Base-by-base conservation (phyloP, 1,140 invertebrate species). In the Tetramorium alpestre region DNA sequence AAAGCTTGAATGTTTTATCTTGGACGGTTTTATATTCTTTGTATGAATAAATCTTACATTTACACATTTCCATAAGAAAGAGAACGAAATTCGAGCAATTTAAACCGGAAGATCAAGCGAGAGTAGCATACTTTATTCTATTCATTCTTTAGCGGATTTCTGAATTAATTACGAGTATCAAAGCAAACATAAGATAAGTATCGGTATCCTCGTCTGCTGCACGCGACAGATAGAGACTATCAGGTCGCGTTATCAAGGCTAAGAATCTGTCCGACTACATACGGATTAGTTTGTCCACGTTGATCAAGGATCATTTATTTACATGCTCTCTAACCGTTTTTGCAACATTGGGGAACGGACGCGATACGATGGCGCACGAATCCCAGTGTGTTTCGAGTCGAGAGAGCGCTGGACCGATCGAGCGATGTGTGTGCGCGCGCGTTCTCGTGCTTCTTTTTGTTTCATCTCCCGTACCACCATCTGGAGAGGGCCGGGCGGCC, bases 401-500 rank as follows among this genome's bases (percentile, higher is more conserved):
- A 22, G 28, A 49, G 64, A 73, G 22, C 16, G 33, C 38, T 38
- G 25, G 25, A 41, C 33, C 54, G 69, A 82, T 38, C 62, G 18
- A 3, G 47, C 38, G 86, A 44, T 4, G 18, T 69, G 54, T 69
- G 49, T 58, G 65, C 10, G 86, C 72, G 51, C 11, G 86, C 65
- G 64, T 49, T 44, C 11, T 86, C 77, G 56, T 49, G 47, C 47
- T 62, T 88, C 90, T 90, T 91, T 90, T 90, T 90, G 88, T 81
- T 89, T 89, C 77, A 84, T 89, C 88, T 84, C 28, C 13, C 88
- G 77, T 89, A 62, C 18, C 60, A 87, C 47, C 89, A 90, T 89
- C 89, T 89, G 88, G 85, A 82, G 65, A 89, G 78, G 84, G 77
- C 78, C 89, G 88, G 88, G 28, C 80, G 84, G 77, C 78, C 89